Evolutionary conservation across 2,113 vertebrate genomes (phyloP), one percentile per base, ranked within the genome.

Genomic region (Brienomyrus longianalis): DNA sequence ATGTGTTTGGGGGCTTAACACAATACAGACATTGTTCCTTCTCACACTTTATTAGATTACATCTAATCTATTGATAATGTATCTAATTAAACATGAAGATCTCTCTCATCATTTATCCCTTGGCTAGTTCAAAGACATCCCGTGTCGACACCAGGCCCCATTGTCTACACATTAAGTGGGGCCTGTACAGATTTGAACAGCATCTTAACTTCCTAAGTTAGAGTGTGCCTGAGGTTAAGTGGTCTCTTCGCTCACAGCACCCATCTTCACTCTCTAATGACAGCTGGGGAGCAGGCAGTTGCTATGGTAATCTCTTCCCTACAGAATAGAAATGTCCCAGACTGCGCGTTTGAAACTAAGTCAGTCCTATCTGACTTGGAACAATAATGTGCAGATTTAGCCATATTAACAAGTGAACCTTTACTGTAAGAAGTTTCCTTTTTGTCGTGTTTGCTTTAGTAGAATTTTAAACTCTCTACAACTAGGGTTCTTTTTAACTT

Each of bases 281-380:
- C 96, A 96, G 96, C 96, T 96, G 96, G 95, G 94, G 94, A 95
- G 95, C 95, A 93, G 94, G 94, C 95, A 94, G 95, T 96, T 96
- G 94, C 95, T 94, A 96, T 96, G 94, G 95, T 94, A 93, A 95
- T 94, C 91, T 77, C 62, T 59, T 85, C 89, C 92, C 91, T n/a
- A 89, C 85, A 91, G 91, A 91, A 94, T 93, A 93, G 92, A 95
- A 94, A 94, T 92, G 93, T 90, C 93, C 94, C 94, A 93, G 94
- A 95, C 93, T 93, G 94, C 95, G 96, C 94, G 92, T 95, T 94
- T 95, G 94, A 94, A 92, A 94, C 93, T 92, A 92, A 94, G 93
- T 93, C 93, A 93, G 92, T 93, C 92, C 92, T 94, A 84, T 88
- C 89, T 90, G 83, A 45, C 45, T 90, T 92, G 62, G 88, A 90